A percentile compares a stretch with the other conserved stretches of the same genome.
phyloP scores from a whole-genome alignment of 2,113 vertebrate species.

The Apus apus region DNA sequence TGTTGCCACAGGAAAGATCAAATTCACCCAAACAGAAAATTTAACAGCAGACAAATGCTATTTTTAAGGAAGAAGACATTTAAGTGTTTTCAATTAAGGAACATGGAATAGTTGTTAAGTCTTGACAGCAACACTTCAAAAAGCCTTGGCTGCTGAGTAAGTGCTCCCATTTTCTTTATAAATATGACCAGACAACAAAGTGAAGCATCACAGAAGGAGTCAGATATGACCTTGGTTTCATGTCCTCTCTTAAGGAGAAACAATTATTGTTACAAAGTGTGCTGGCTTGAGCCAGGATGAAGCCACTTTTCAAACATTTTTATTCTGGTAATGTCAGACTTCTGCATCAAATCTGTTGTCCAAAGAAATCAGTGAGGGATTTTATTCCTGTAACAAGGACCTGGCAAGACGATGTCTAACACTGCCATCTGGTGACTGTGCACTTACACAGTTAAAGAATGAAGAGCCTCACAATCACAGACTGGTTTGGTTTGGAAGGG shows the following conservation, averaged over 20 bases:
- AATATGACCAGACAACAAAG: background rate
- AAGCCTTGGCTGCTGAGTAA: background rate
- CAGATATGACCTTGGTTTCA: background rate
- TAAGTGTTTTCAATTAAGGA: background rate
- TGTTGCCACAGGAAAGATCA: background rate
- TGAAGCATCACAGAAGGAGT: background rate
- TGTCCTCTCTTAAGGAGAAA: background rate
- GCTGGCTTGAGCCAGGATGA: too few species aligned
- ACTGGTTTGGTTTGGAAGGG: too few species aligned
- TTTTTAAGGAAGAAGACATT: background rate
- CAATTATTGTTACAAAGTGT: background rate
- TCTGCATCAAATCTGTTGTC: background rate
- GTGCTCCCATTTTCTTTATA: background rate
- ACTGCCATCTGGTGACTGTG: slow-evolving; percentile 51
- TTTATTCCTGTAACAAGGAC: background rate
- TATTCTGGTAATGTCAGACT: background rate
- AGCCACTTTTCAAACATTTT: background rate
- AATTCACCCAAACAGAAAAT: slow-evolving; percentile 21
- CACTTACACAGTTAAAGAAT: background rate
- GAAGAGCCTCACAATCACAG: background rate
- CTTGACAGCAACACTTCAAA: background rate
- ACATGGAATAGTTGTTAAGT: background rate
- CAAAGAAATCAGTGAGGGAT: background rate
- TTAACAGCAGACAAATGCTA: background rate
- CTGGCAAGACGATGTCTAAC: background rate